phyloP scores from a whole-genome alignment of 2,797 vertebrate genomes.

The Periophthalmus magnuspinnatus region DNA sequence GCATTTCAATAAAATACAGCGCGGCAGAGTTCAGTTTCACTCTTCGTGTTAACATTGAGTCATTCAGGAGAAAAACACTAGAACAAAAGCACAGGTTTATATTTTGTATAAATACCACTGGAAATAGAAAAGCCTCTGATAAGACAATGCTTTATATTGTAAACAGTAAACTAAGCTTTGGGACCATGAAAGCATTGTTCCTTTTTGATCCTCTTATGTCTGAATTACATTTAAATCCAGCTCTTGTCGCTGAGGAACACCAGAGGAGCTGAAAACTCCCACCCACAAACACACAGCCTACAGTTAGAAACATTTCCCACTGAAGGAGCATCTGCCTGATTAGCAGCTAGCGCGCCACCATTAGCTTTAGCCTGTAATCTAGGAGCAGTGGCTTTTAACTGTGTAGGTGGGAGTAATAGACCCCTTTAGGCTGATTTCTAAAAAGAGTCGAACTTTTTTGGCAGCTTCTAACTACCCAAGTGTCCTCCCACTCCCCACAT shows the following conservation, averaged over 20 bases:
- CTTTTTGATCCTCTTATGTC: slow-evolving; percentile 4
- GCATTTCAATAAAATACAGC: not conserved
- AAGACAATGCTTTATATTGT: slow-evolving; percentile 6
- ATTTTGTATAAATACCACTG: not conserved
- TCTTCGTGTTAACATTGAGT: not conserved
- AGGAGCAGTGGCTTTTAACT: slow-evolving; percentile 34
- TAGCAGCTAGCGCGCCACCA: slow-evolving; percentile 31
- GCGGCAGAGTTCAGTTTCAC: not conserved
- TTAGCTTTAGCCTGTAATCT: slow-evolving; percentile 57
- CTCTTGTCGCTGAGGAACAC: slow-evolving; percentile 12
- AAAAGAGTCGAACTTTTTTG: slow-evolving; percentile 39
- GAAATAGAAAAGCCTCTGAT: slow-evolving; percentile 2
- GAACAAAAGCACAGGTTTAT: slow-evolving; percentile 3
- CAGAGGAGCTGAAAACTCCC: slow-evolving; percentile 23
- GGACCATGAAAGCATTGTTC: slow-evolving; percentile 10
- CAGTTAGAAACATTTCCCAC: slow-evolving; percentile 8
- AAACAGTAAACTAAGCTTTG: not conserved
- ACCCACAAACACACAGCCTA: slow-evolving; percentile 15
- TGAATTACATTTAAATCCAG: not conserved
- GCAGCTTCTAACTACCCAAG: slow-evolving; percentile 28
- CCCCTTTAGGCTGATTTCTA: slow-evolving; percentile 33
- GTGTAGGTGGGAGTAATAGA: slow-evolving; percentile 43
- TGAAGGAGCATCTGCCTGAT: slow-evolving; percentile 41
- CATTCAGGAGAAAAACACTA: not conserved
- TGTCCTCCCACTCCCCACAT: slow-evolving; percentile 58